Evolutionary conservation across 2,888 invertebrate genomes (phyloP), one percentile per base, ranked within the genome.

Genomic region (Leptinotarsa juncta): DNA sequence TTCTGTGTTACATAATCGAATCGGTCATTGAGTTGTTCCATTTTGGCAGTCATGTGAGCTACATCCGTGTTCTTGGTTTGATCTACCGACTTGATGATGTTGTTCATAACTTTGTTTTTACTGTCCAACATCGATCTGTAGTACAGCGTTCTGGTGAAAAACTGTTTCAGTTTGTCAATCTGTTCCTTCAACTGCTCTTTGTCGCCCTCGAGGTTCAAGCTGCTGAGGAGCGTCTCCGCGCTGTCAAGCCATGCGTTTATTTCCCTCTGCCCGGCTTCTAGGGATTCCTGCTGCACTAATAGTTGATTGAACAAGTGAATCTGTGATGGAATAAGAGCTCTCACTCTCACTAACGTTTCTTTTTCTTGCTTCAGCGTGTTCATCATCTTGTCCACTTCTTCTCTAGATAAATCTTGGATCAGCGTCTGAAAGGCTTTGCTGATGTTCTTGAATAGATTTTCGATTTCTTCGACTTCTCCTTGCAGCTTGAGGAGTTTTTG

Each of bases 101-200:
- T 96, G 85, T 94, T 94, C 89, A 96, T 94, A 62, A 97, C 95
- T 88, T 97, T 97, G 88, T 97, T 97, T 89, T 97, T 97, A 86
- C 96, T 97, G 84, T 97, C 97, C 75, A 98, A 87, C 95, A 97
- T 96, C 0, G 97, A 96, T 83, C 95, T 95, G 89, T 97, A 97
- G 88, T 97, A 97, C 0, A 96, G 91, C 0, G 94, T 95, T 74
- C 96, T 92, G 0, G 96, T 94, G 88, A 98, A 97, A 90, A 96
- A 97, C 14, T 92, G 90, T 83, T 96, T 96, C 85, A 97, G 93
- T 83, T 91, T 91, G 81, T 96, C 96, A 70, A 97, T 90, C 78
- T 94, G 93, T 48, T 92, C 91, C 80, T 95, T 93, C 53, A 96
- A 90, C 7, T 91, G 89, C 81, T 96, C 95, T 73, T 94, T 93